These are phyloP conservation scores for Coracias cyanogaster DNA, from an alignment of 2,797 vertebrate genomes.

Conservation along the genomic window DNA sequence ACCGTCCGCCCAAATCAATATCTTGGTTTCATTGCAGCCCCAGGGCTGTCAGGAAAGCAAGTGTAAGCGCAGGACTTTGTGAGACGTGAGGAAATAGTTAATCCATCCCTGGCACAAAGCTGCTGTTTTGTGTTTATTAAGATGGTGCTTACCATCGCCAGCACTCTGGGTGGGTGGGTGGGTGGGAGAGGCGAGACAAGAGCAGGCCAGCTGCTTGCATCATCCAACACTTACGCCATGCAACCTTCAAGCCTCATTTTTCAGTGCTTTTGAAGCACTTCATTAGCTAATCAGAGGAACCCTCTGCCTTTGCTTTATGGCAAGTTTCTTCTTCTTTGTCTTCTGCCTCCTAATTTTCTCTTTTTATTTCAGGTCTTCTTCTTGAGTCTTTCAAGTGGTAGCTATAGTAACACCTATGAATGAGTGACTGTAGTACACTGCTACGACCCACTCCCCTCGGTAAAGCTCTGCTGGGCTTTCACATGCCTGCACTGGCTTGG, in stretches of 20 bases:
- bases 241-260: constrained; percentile 17
- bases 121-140: background rate
- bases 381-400: constrained; percentile 31
- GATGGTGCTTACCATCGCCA: background rate
- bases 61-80: background rate
- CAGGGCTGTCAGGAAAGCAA: background rate
- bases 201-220: constrained; percentile 1
- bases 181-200: background rate
- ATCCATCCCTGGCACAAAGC: constrained; percentile 9
- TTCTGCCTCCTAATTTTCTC: background rate
- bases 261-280: constrained; percentile 43
- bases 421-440: background rate
- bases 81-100: constrained; percentile 29
- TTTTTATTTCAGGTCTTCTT: background rate
- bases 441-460: background rate
- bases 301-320: background rate
- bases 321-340: background rate
- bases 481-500: background rate
- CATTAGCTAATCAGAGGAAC: constrained; percentile 32
- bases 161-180: background rate
- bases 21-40: background rate
- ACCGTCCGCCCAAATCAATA: background rate
- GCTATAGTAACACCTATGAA: constrained; percentile 49
- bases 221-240: background rate
- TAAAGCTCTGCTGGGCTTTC: background rate